phyloP scores from a whole-genome alignment of 2,888 invertebrate genomes.

The Drosophila nr. perissopoda region DNA sequence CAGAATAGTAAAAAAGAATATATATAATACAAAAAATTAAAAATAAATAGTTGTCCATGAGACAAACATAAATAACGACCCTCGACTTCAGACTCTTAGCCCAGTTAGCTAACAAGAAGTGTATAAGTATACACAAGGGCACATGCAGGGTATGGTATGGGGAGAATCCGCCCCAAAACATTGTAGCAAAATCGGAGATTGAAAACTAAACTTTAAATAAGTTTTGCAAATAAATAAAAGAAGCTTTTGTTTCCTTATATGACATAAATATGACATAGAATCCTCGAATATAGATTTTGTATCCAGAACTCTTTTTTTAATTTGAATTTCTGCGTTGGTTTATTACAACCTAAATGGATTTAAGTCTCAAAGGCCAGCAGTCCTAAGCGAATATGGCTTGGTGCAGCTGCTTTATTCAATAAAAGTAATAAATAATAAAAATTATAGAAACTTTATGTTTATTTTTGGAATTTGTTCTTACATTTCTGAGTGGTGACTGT shows the following conservation, averaged over 20 bases:
- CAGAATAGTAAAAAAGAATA: conserved; percentile 17
- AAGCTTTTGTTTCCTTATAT: not conserved
- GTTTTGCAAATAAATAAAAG: not conserved
- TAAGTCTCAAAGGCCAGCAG: not conserved
- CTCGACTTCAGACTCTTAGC: conserved; percentile 3
- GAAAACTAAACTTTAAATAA: not conserved
- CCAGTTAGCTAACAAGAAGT: conserved; percentile 16
- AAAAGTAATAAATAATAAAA: not conserved
- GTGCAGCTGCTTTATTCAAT: not conserved
- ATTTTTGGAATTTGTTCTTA: no score
- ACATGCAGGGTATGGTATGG: not conserved
- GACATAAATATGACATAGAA: not conserved
- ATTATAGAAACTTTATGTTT: not conserved
- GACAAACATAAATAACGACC: conserved; percentile 23
- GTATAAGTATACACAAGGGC: not conserved
- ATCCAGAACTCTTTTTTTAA: not conserved
- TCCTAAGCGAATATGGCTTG: not conserved
- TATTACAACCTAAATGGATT: not conserved
- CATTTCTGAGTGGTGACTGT: conserved; percentile 4
- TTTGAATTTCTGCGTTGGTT: not conserved
- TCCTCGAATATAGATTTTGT: not conserved
- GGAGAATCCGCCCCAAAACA: not conserved
- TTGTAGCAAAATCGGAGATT: not conserved
- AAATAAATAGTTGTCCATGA: conserved; percentile 39
- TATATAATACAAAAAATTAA: not conserved